Evolutionary conservation across 2,113 vertebrate genomes (phyloP).

Genomic region (Corythaixoides concolor): DNA sequence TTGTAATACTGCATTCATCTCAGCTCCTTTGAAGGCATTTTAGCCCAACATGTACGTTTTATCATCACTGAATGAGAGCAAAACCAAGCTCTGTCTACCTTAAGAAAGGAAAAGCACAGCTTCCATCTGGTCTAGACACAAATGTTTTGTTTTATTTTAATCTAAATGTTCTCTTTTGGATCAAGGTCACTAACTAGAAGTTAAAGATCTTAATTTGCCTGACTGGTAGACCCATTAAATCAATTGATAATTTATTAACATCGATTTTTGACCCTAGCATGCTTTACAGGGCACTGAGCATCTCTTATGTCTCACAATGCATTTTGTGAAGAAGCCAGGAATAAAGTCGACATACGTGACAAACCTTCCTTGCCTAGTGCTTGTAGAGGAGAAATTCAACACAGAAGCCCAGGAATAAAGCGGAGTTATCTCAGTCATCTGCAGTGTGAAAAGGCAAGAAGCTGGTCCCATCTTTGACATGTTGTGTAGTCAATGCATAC

Average conservation of each 20-base stretch:
- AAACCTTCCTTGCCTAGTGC: neutral
- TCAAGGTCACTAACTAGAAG: slow-evolving; percentile 4
- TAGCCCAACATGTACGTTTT: neutral
- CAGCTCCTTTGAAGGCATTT: neutral
- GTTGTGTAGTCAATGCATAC: neutral
- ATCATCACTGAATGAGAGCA: rapidly evolving
- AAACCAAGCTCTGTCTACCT: neutral
- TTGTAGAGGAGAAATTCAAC: neutral
- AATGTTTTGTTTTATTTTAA: neutral
- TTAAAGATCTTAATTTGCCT: neutral
- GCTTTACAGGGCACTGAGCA: neutral
- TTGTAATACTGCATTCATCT: neutral
- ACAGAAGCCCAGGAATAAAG: neutral
- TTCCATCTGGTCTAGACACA: neutral
- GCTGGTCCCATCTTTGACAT: neutral
- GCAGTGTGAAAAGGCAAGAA: neutral
- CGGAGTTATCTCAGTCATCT: neutral
- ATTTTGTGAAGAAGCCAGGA: neutral
- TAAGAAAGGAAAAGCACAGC: neutral
- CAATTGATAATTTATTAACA: slow-evolving; percentile 23
- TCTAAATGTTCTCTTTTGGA: neutral
- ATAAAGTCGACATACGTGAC: rapidly evolving
- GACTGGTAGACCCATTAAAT: neutral
- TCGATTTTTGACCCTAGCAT: neutral
- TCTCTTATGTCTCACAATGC: neutral